Evolutionary conservation across 1,140 invertebrate species (phyloP), one percentile per base, ranked within the genome.

Genomic region (Drosophila ananassae): DNA sequence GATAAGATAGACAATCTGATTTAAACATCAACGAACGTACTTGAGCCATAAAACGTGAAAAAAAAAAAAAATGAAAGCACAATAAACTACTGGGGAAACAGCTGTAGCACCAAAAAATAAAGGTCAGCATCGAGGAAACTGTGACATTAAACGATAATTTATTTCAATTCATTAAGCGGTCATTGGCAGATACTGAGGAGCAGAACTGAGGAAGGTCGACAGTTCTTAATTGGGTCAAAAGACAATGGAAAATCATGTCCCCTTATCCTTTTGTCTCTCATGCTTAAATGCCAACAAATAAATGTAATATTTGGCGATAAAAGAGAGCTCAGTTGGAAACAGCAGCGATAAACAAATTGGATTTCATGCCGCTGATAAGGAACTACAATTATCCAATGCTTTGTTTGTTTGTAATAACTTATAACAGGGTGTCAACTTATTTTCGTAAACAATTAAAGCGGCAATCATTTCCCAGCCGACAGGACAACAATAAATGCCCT

Each of bases 1-100:
- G 73, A 77, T 77, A 68, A 76, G 73, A 77, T 76, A 77, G 32
- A 47, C 44, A 51, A 53, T 75, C 46, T n/a, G 9, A 74, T 54
- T 75, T 44, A 30, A 30, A 46, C 39, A 32, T 34, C 13, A 30
- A 5, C 17, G 12, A 28, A 17, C 12, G 28, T 13, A 54, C 57
- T 61, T 50, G 21, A n/a, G 24, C 47, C 39, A 24, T 24, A 50
- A 71, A 72, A 50, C 17, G n/a, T 48, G 6, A 6, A 37, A 46
- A 46, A 41, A 13, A 47, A 47, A 6, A 41, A 13, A 47, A 47
- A 6, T 17, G 47, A 69, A 54, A 54, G 58, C 50, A 8, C 44
- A 74, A 75, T 58, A 54, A 58, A 73, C 17, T 25, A 24, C 32
- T 24, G 37, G 0, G 8, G 39, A 44, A 62, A 55, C 68, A 54